Evolutionary conservation across 2,888 invertebrate genomes (phyloP).

Genomic region (Acanthopleura granulata): DNA sequence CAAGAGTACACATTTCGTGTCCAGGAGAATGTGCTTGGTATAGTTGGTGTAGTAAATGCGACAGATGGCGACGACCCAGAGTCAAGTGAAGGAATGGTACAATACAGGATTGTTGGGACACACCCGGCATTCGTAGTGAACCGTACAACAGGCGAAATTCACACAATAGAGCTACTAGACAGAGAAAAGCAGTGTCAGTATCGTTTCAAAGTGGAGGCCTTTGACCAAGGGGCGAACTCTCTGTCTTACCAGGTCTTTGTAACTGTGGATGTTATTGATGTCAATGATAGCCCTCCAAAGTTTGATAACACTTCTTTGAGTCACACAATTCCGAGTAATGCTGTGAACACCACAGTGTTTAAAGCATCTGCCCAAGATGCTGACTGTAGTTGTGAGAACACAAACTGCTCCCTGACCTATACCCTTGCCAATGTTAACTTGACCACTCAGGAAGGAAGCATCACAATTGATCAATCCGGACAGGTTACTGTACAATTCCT

Average conservation of each 20-base stretch:
- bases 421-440: not conserved
- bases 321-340: not conserved
- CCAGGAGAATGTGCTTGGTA: not conserved
- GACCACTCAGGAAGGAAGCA: not conserved
- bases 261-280: not conserved
- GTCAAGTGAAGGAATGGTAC: not conserved
- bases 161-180: not conserved
- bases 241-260: not conserved
- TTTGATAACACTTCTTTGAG: not conserved
- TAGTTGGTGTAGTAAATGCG: not conserved
- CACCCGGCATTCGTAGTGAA: not conserved
- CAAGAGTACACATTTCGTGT: not conserved
- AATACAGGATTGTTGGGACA: not conserved
- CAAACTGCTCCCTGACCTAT: not conserved
- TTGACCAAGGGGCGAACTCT: not conserved
- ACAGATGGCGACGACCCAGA: not conserved
- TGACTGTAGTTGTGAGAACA: not conserved
- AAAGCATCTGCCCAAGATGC: not conserved
- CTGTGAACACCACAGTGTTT: not conserved
- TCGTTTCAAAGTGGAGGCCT: not conserved
- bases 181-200: conserved; percentile 5
- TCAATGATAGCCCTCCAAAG: not conserved
- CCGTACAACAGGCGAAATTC: not conserved
- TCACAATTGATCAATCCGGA: not conserved
- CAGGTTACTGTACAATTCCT: not conserved